These are phyloP conservation scores for Rhodophaea formosa DNA, from an alignment of 2,888 invertebrate species.

Conservation along the genomic window DNA sequence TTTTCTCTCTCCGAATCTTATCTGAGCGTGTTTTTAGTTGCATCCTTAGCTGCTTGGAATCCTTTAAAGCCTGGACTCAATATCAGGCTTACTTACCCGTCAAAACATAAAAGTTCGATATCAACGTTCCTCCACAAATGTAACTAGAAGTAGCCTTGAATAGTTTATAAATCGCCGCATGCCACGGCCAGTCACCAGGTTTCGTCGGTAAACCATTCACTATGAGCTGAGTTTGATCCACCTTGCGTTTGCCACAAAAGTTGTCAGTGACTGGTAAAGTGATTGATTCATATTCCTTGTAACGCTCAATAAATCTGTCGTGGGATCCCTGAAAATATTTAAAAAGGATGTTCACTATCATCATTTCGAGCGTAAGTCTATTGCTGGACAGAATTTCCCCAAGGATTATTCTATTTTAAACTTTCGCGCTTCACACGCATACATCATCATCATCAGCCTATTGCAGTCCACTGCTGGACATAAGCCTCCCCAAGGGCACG, in stretches of 20 bases:
- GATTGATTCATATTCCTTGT: neutral
- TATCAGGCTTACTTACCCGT: conserved; percentile 44
- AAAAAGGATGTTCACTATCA: too few relatives aligned
- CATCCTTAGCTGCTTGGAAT: too few relatives aligned
- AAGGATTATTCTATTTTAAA: too few relatives aligned
- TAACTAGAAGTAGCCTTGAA: conserved; percentile 40
- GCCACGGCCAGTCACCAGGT: conserved; percentile 69
- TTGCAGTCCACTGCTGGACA: too few relatives aligned
- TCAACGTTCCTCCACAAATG: conserved; percentile 59
- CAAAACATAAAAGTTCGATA: conserved; percentile 48
- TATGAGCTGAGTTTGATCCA: conserved; percentile 50
- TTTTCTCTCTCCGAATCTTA: too few relatives aligned
- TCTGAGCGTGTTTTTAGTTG: too few relatives aligned
- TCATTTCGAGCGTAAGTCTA: too few relatives aligned
- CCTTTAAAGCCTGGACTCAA: too few relatives aligned
- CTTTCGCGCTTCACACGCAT: too few relatives aligned
- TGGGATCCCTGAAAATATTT: neutral
- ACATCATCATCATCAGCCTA: too few relatives aligned
- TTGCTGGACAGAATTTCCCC: too few relatives aligned
- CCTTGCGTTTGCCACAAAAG: conserved; percentile 47
- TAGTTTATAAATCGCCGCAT: conserved; percentile 50
- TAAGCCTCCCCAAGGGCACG: too few relatives aligned
- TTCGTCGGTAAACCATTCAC: conserved; percentile 49
- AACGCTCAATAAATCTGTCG: neutral
- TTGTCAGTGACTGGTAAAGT: neutral